Evolutionary conservation across 2,113 vertebrate genomes (phyloP).

Genomic region (Gavialis gangeticus): DNA sequence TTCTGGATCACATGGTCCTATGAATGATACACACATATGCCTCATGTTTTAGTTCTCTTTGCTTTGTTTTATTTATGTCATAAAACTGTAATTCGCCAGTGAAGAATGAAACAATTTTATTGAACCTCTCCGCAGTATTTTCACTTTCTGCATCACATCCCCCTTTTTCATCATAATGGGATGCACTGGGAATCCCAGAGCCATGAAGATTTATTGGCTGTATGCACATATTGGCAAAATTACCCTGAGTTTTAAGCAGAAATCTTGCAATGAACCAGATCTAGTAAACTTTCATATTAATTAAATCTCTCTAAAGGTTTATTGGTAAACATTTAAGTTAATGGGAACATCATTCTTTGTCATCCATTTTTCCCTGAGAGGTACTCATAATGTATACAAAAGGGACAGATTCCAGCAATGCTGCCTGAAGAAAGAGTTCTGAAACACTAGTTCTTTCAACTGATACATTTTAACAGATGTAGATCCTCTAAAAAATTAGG

Average conservation of each 20-base stretch:
- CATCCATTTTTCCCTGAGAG: not conserved
- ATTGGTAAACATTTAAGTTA: not conserved
- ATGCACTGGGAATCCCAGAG: not conserved
- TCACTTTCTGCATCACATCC: slow-evolving; percentile 32
- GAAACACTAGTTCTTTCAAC: not conserved
- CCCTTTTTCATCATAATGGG: slow-evolving; percentile 50
- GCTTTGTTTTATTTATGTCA: slow-evolving; percentile 55
- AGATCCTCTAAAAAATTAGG: not conserved
- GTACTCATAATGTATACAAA: not conserved
- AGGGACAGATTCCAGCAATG: not conserved
- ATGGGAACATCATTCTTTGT: not conserved
- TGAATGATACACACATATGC: not conserved
- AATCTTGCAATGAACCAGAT: not conserved
- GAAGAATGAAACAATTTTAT: slow-evolving; percentile 50
- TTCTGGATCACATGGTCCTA: not conserved
- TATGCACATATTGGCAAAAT: not conserved
- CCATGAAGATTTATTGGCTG: slow-evolving; percentile 28
- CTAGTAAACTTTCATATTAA: slow-evolving; percentile 34
- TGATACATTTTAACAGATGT: not conserved
- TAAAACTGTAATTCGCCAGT: slow-evolving; percentile 56
- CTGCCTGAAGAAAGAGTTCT: not conserved
- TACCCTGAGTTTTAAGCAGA: not conserved
- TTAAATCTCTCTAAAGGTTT: slow-evolving; percentile 25
- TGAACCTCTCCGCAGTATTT: slow-evolving; percentile 38
- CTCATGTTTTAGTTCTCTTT: slow-evolving; percentile 49